Base-by-base conservation (phyloP, 1,140 invertebrate genomes). In the Yoshiicerus persimilis region DNA sequence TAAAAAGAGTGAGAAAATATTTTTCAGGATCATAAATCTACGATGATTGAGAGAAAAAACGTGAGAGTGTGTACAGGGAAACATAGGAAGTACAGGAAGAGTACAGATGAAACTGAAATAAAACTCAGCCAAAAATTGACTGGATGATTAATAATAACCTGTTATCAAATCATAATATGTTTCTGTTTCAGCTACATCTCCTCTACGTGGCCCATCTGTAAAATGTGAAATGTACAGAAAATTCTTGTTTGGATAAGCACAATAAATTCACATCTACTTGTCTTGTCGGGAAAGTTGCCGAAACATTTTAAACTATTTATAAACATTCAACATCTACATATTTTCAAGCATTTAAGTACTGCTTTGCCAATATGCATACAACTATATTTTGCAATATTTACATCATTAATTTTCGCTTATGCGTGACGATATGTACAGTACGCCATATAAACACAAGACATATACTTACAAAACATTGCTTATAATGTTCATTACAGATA, bases 181-280 rank as follows among this genome's bases (percentile, higher is more conserved):
- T 25, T 84, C 80, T 84, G 80, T 38, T 27, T 70, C 83, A 25
- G 83, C 83, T n/a, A 75, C 83, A 56, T 88, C 87, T 75, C 87
- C 87, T 70, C 87, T 88, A 70, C 66, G 84, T 30, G 87, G 87
- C n/a, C 87, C 87, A 70, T 88, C 87, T 88, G 87, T 36, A 88
- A 80, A 47, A 56, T 84, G 80, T 23, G n/a, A 84, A 84, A 84
- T 39, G 80, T 34, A 77, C 70, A 77, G 70, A 77, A 77, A 77
- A 77, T 36, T 20, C 11, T 30, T 30, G 70, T 77, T n/a, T 77
- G 70, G 9, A 34, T 36, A 77, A 77, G 70, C 23, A 20, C 13
- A 77, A 77, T 77, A 36, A 77, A 77, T 77, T 77, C 30, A 8
- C 11, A 30, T 11, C 70, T 4, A 77, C 32, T n/a, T 77, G 32